Percentiles rank a stretch among this genome's conserved stretches.
These are phyloP conservation scores for Zapus hudsonius DNA, from an alignment of 2,113 vertebrate genomes.

Conservation along the genomic window DNA sequence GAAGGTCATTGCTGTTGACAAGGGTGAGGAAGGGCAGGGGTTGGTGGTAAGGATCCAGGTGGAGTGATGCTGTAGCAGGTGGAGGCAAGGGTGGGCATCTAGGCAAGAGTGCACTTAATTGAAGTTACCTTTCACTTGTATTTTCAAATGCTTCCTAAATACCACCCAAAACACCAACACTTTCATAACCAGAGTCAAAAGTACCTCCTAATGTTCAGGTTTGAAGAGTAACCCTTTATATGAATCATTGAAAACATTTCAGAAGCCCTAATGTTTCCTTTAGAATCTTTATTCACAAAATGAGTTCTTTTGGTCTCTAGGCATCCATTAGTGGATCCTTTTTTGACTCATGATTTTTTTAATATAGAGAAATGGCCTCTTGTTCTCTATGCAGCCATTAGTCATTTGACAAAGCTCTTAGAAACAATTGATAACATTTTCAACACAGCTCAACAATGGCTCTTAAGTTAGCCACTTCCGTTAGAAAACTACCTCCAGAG, in stretches of 20 bases:
- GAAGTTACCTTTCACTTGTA: neutral
- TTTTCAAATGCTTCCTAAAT: neutral
- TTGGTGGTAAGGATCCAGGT: neutral
- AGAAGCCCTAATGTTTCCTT: neutral
- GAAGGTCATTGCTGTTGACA: neutral
- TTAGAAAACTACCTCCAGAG: too few species aligned
- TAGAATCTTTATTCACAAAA: neutral
- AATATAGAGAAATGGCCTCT: neutral
- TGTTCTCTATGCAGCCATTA: neutral
- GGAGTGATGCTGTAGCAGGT: neutral
- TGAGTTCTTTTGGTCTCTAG: neutral
- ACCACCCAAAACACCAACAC: neutral
- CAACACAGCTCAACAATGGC: too few species aligned
- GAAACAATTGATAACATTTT: too few species aligned
- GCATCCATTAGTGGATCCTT: neutral
- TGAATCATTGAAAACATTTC: conserved; percentile 18
- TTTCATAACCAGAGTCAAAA: neutral
- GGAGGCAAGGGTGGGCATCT: neutral
- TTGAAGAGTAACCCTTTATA: conserved; percentile 5
- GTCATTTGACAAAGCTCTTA: neutral
- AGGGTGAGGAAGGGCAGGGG: neutral
- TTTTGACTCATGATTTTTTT: neutral
- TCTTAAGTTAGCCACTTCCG: too few species aligned
- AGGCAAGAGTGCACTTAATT: neutral
- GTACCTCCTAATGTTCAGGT: neutral